These are phyloP conservation scores for roundworm (Caenorhabditis elegans) DNA, from an alignment of 1,140 invertebrate genomes.

Conservation along the genomic window DNA sequence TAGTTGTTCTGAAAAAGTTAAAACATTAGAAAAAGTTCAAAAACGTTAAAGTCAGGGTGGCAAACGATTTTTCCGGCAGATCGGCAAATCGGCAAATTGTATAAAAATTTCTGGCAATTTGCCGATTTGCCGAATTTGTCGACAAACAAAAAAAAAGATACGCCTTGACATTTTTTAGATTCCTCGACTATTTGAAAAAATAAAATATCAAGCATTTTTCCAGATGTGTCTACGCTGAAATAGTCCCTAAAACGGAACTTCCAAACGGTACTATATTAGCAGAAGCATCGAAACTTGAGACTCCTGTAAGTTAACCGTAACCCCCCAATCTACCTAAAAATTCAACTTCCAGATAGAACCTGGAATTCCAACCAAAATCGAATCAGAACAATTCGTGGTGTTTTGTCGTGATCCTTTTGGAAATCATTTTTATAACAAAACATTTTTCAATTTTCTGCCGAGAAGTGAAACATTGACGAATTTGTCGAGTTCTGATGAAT, in stretches of 20 bases:
- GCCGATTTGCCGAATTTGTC: too few species aligned
- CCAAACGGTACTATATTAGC: neutral
- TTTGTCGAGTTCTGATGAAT: too few species aligned
- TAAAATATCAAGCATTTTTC: neutral
- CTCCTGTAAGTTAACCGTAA: neutral
- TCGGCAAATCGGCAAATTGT: too few species aligned
- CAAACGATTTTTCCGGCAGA: too few species aligned
- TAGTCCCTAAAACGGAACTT: neutral
- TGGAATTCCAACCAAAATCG: neutral
- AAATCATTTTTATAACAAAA: conserved; percentile 10
- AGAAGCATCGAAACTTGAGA: neutral
- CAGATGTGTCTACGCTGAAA: conserved; percentile 9
- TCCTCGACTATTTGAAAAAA: too few species aligned
- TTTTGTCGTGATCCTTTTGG: neutral
- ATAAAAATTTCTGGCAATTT: too few species aligned
- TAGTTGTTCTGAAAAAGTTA: too few species aligned
- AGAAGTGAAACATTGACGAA: neutral
- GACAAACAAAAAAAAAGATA: too few species aligned
- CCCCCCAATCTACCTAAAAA: neutral
- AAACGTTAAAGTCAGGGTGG: too few species aligned
- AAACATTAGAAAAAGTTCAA: too few species aligned
- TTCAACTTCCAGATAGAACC: neutral
- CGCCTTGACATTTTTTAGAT: too few species aligned
- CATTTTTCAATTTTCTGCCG: neutral
- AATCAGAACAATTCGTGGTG: neutral